These are phyloP conservation scores for Tipula unca DNA, from an alignment of 2,888 invertebrate genomes.

Conservation along the genomic window DNA sequence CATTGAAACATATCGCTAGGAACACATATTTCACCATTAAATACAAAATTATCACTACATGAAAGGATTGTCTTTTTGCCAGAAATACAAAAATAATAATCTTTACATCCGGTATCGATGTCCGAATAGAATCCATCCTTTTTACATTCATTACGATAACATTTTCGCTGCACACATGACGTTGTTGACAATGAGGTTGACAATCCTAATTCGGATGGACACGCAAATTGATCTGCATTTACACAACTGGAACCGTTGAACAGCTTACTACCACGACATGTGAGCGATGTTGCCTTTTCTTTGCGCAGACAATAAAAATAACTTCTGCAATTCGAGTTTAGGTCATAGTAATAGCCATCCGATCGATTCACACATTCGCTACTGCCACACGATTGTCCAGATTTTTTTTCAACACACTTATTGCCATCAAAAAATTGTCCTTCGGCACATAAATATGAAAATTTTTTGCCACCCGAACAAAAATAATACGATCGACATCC, in stretches of 20 bases:
- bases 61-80: conserved; percentile 45
- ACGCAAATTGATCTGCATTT: conserved; percentile 40
- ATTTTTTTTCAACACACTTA: conserved; percentile 39
- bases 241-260: conserved; percentile 53
- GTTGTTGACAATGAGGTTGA: conserved; percentile 30
- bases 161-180: conserved; percentile 33
- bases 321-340: conserved; percentile 47
- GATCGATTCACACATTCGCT: conserved; percentile 42
- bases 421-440: conserved; percentile 47
- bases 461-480: conserved; percentile 48
- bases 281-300: conserved; percentile 47
- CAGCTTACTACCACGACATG: conserved; percentile 48
- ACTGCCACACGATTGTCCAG: conserved; percentile 29
- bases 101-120: conserved; percentile 41
- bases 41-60: conserved; percentile 45
- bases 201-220: conserved; percentile 37
- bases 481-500: conserved; percentile 53
- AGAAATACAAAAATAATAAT: conserved; percentile 51
- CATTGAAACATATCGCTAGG: conserved; percentile 31
- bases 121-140: conserved; percentile 50
- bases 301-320: conserved; percentile 52
- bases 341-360: conserved; percentile 51
- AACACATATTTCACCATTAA: conserved; percentile 54
- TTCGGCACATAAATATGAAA: conserved; percentile 49
- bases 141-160: conserved; percentile 28